These are phyloP conservation scores for Heliocidaris erythrogramma DNA, from an alignment of 35 echinoderm and acorn worm species.

Conservation along the genomic window DNA sequence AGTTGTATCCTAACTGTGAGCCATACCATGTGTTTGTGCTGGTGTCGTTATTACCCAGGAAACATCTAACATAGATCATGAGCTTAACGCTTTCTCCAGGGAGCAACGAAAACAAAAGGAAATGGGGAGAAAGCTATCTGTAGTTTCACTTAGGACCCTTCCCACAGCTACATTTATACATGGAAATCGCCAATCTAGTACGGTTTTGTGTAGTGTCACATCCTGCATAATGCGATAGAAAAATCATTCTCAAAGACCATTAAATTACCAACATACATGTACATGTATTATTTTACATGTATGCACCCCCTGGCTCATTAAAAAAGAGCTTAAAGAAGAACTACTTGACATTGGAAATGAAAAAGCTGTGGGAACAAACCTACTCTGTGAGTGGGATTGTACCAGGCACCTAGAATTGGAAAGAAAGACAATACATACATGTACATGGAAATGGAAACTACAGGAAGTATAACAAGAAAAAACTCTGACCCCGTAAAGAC, in stretches of 20 bases:
- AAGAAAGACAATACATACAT: neutral
- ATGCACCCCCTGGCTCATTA: neutral
- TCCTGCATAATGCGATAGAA: no score
- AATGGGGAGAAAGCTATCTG: neutral
- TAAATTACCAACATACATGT: no score
- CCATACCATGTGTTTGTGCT: neutral
- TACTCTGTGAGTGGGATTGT: neutral
- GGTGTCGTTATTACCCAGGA: constrained; percentile 7
- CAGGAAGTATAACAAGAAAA: neutral
- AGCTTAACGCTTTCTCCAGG: neutral
- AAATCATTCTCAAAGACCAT: no score
- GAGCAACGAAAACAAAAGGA: neutral
- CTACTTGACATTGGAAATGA: neutral
- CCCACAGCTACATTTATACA: neutral
- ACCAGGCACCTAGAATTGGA: neutral
- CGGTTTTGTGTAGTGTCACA: no score
- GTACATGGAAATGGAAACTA: neutral
- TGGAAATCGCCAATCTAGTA: neutral
- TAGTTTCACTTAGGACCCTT: neutral
- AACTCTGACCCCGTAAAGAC: neutral
- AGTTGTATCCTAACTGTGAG: neutral
- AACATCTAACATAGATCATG: neutral
- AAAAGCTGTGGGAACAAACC: neutral
- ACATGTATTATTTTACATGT: no score
- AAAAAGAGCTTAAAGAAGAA: neutral